Conservation (phyloP, 2,888 invertebrate genomes). For the Tetrapedia diversipes region DNA sequence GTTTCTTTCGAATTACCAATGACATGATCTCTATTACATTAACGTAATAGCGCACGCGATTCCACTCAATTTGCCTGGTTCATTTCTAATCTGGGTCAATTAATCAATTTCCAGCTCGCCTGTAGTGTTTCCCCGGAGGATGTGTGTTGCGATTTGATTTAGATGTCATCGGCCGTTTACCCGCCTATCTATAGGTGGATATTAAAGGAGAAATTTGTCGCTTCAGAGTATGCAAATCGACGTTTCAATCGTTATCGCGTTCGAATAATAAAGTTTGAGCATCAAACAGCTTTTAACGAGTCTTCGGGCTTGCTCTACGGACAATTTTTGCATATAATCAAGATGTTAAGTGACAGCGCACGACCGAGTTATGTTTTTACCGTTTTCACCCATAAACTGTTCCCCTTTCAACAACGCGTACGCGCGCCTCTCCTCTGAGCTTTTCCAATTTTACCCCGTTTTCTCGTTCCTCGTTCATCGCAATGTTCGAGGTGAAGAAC, state of each 20-base stretch:
- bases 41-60: neutral
- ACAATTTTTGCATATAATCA: constrained; percentile 30
- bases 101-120: constrained; percentile 46
- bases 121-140: constrained; percentile 37
- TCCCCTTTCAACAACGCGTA: no score
- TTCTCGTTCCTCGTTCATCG: neutral
- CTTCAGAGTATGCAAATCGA: neutral
- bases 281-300: constrained; percentile 40
- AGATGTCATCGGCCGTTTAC: constrained; percentile 18
- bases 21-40: neutral
- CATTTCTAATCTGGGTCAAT: constrained; percentile 31
- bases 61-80: constrained; percentile 25
- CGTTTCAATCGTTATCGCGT: constrained; percentile 49
- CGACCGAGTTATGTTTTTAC: constrained; percentile 3
- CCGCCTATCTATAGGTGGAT: neutral
- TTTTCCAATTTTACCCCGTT: neutral
- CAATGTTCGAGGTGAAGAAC: neutral
- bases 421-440: neutral
- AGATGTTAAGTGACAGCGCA: constrained; percentile 7
- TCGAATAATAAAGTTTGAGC: neutral
- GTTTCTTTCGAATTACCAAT: neutral
- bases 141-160: constrained; percentile 37
- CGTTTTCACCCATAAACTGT: neutral
- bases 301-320: constrained; percentile 27
- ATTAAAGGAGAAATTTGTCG: neutral